phyloP scores from a whole-genome alignment of 2,888 invertebrate genomes.

The Phyllotreta cruciferae region DNA sequence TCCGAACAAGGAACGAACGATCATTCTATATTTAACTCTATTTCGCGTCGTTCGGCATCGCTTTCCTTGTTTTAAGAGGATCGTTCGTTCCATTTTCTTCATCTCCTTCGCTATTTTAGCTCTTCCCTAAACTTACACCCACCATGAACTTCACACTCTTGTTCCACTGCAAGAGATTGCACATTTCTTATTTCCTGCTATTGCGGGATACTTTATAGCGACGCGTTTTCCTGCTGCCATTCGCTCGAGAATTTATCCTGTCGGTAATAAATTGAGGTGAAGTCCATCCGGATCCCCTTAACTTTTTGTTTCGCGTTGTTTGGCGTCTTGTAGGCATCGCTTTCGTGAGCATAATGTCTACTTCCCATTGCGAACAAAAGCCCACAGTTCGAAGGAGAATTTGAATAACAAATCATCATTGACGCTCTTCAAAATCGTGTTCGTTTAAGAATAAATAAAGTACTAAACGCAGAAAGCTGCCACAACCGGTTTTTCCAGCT shows the following conservation, averaged over 20 bases:
- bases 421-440: conserved; percentile 25
- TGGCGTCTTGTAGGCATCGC: conserved; percentile 9
- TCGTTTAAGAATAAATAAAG: conserved; percentile 23
- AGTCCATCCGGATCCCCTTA: background rate
- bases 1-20: conserved; percentile 39
- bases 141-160: no score
- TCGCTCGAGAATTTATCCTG: no score
- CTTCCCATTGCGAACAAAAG: conserved; percentile 35
- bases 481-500: conserved; percentile 28
- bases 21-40: conserved; percentile 47
- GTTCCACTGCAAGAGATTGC: no score
- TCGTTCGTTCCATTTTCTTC: background rate
- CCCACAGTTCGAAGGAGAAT: conserved; percentile 21
- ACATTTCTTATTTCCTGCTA: no score
- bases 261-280: no score
- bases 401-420: conserved; percentile 30
- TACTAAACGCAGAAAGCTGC: conserved; percentile 8
- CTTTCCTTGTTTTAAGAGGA: conserved; percentile 15
- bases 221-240: no score
- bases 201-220: no score
- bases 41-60: conserved; percentile 21
- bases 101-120: no score
- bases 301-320: background rate
- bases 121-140: no score
- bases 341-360: conserved; percentile 22